Evolutionary conservation across 2,113 vertebrate genomes (phyloP), one percentile per base, ranked within the genome.

Genomic region (Hydrochoerus hydrochaeris): DNA sequence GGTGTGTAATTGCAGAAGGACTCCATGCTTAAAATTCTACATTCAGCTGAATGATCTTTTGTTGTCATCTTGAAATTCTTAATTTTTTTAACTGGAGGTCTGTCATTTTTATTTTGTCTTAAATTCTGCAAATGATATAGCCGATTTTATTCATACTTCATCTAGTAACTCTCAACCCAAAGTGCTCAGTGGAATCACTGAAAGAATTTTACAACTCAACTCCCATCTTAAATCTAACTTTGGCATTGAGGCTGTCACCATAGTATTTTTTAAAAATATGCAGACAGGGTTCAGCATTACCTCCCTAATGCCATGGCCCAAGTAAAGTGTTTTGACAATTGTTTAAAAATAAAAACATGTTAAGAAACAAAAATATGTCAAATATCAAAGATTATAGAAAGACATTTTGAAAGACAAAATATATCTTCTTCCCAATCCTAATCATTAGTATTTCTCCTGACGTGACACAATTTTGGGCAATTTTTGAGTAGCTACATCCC

Each of bases 1-100:
- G 4, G 2, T n/a, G 1, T 26, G 5, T 1, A 73, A 24, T 13
- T 11, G 19, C 75, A 46, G 1, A 3, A 46, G 1, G 2, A 0
- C 5, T 1, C 52, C 14, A 10, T 30, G 44, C 30, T 80, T 62
- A 71, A 67, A 80, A 49, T 4, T 0, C 20, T 35, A 35, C 3
- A 24, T 11, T 81, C 44, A 4, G 49, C 26, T 75, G 62, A 67
- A 82, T 60, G 30, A 54, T 35, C 17, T 85, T 16, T 26, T 52
- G 9, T 73, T 16, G 0, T 35, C 28, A 80, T 80, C 49, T 54
- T 54, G 49, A 54, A 54, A 35, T 80, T 54, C 30, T 35, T 80
- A 14, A 28, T 73, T 17, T 85, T 90, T 60, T 88, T 0, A 88
- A 71, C 32, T 30, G 41, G 30, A 3, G 4, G 2, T 1, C 24